A percentile compares a stretch with the other conserved stretches of the same genome.
These are phyloP conservation scores for Ichneumoninae sp. DNA, from an alignment of 2,888 invertebrate species.

Conservation along the genomic window DNA sequence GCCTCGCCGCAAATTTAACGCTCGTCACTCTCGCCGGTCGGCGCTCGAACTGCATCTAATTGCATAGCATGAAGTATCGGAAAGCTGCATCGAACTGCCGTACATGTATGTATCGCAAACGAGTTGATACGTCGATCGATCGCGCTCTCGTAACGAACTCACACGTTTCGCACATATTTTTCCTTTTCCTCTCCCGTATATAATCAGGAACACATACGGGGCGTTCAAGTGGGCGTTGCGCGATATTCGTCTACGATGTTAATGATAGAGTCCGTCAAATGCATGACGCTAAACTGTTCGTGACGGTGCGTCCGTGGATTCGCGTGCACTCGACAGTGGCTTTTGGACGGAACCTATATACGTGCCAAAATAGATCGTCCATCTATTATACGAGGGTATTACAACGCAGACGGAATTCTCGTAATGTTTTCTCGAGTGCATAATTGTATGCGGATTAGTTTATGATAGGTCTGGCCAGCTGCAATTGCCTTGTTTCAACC, in stretches of 20 bases:
- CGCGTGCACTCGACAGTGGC: neutral
- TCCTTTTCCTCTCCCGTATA: neutral
- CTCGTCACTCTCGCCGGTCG: constrained; percentile 46
- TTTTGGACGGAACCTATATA: neutral
- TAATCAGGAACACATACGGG: neutral
- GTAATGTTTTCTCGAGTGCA: constrained; percentile 2
- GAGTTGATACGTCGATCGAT: neutral
- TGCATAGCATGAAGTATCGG: neutral
- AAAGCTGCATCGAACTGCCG: neutral
- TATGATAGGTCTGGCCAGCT: neutral
- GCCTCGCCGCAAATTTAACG: constrained; percentile 43
- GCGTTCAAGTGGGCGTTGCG: neutral
- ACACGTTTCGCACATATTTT: neutral
- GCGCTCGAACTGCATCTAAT: constrained; percentile 16
- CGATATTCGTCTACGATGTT: neutral
- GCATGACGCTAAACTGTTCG: constrained; percentile 1
- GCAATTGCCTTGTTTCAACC: constrained; percentile 1
- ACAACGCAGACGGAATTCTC: neutral
- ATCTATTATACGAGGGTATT: neutral
- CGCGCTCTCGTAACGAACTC: constrained; percentile 5
- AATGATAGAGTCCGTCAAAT: neutral
- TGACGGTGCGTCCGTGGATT: neutral
- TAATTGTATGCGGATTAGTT: constrained; percentile 9
- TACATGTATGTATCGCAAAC: neutral
- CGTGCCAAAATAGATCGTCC: neutral